Conservation (phyloP, 2,888 invertebrate species). For the Thyatira batis region DNA sequence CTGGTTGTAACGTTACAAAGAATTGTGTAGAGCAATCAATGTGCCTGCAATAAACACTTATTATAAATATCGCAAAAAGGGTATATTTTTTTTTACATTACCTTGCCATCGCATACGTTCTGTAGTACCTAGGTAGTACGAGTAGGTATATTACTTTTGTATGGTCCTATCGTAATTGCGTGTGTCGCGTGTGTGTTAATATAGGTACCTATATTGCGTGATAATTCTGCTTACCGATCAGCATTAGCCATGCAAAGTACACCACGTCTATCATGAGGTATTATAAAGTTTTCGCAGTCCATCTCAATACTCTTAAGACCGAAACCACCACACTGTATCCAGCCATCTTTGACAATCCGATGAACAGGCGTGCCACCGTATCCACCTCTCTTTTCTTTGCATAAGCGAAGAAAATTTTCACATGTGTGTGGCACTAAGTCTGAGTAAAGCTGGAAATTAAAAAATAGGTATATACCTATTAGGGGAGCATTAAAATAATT, state of each 20-base stretch:
- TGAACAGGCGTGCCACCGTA: slow-evolving; percentile 83
- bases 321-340: slow-evolving; percentile 87
- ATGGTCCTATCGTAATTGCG: too few relatives aligned
- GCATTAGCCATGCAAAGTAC: slow-evolving; percentile 88
- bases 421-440: slow-evolving; percentile 83
- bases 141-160: too few relatives aligned
- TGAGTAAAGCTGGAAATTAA: slow-evolving; percentile 73
- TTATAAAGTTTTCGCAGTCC: slow-evolving; percentile 85
- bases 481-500: too few relatives aligned
- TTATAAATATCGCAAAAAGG: too few relatives aligned
- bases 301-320: slow-evolving; percentile 62
- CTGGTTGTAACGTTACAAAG: slow-evolving; percentile 84
- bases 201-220: too few relatives aligned
- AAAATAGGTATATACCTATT: not conserved
- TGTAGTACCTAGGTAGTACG: too few relatives aligned
- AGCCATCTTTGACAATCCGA: slow-evolving; percentile 85
- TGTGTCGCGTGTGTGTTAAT: too few relatives aligned
- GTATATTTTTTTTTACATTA: too few relatives aligned
- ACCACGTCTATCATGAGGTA: slow-evolving; percentile 85
- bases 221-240: slow-evolving; percentile 73
- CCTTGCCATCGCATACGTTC: too few relatives aligned
- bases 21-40: slow-evolving; percentile 86
- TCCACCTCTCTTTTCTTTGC: slow-evolving; percentile 68
- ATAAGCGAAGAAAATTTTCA: slow-evolving; percentile 81
- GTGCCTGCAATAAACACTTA: slow-evolving; percentile 69